Evolutionary conservation across 2,797 vertebrate species (phyloP), one percentile per base, ranked within the genome.

Genomic region (Varecia variegata): DNA sequence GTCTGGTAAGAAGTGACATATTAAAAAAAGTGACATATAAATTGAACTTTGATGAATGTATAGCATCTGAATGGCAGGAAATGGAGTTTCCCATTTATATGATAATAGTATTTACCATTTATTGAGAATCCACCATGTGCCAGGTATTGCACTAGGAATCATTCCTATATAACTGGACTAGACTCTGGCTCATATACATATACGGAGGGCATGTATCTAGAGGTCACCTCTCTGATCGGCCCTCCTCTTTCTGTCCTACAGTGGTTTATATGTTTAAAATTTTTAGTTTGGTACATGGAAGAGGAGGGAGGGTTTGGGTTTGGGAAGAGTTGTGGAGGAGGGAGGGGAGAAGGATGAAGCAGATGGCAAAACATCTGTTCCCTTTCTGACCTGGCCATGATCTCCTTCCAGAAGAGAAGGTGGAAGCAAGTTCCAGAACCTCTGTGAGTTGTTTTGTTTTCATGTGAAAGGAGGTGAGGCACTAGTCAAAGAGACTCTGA

Each of bases 1-100:
- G 85, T 89, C 87, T 80, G 27, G 4, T 76, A 88, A 95, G 77
- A 90, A 94, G 23, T 83, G 21, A 60, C 43, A 45, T 88, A 71
- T 60, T 8, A 58, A 58, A 58, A 56, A 58, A 90, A 94, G 40
- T 80, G 21, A 67, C 50, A 52, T 86, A 71, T 54, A 90, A 91
- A 90, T 38, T 38, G 27, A 93, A 90, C 32, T 88, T 77, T 65
- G 56, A 85, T 88, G 58, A 71, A 56, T 11, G 32, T 71, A 25
- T 5, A 79, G 67, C 20, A 71, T 73, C 54, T 40, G 11, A 45
- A 65, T 67, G 27, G 45, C 12, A 70, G 18, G 50, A 94, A 68
- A 67, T 60, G 38, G 32, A 11, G 32, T 74, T 93, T 88, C 60
- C 35, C 45, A n/a, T 60, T 84, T 43, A 50, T 6, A 35, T 45